These are phyloP conservation scores for Apostichopus californicus DNA, from an alignment of 35 echinoderm and acorn worm genomes.

Conservation along the genomic window DNA sequence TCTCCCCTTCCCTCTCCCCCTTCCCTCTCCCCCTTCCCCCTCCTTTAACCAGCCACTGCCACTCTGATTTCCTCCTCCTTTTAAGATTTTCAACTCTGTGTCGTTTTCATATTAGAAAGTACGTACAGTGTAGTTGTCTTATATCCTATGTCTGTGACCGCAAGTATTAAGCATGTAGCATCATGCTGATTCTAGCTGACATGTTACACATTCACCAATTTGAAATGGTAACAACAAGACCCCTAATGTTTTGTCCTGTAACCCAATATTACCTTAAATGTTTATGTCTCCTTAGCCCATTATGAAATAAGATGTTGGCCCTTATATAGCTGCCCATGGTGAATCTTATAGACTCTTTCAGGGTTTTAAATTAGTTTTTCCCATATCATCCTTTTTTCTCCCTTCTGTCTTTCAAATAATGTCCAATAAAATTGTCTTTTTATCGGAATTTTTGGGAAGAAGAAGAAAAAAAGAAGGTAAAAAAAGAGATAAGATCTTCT, in stretches of 20 bases:
- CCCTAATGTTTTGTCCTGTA: conserved; percentile 26
- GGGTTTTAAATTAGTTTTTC: no score
- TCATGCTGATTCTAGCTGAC: background rate
- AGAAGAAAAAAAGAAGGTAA: no score
- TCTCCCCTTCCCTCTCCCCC: no score
- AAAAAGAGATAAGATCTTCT: no score
- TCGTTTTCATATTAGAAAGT: no score
- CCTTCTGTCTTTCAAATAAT: background rate
- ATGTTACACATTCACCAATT: background rate
- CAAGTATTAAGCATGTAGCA: background rate
- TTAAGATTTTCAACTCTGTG: no score
- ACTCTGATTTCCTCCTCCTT: no score
- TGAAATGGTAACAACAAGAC: background rate
- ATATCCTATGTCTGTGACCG: background rate
- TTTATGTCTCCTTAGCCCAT: conserved; percentile 28
- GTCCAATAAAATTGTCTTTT: no score
- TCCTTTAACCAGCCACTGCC: no score
- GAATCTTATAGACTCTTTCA: conserved; percentile 26
- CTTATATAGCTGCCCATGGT: background rate
- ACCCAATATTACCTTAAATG: conserved; percentile 22
- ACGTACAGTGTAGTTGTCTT: no score
- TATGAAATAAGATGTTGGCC: background rate
- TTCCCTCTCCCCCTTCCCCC: no score
- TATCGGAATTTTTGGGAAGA: no score
- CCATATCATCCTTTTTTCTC: background rate